Conservation (phyloP, 1,140 invertebrate species). For the Drosophila nigrodunni region DNA sequence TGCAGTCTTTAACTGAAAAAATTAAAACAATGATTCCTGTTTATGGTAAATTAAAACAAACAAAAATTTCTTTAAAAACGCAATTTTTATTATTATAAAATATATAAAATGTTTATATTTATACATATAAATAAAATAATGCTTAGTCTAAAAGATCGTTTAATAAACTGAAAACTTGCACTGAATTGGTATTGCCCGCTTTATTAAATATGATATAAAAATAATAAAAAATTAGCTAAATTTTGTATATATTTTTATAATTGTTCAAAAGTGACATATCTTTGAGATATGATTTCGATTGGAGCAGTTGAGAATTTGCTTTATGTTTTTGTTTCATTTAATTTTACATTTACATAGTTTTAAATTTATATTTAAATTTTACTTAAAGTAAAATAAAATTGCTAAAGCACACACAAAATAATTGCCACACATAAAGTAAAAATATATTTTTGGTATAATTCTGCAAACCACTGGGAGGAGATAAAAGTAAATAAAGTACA, state of each 20-base stretch:
- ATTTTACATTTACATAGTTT: conserved; percentile 7
- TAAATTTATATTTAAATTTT: conserved; percentile 64
- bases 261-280: conserved; percentile 33
- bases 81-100: conserved; percentile 83
- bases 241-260: conserved; percentile 50
- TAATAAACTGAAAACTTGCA: conserved; percentile 78
- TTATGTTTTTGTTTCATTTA: conserved; percentile 22
- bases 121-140: conserved; percentile 81
- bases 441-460: conserved; percentile 84
- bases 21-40: conserved; percentile 6
- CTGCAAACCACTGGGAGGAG: conserved; percentile 80
- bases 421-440: conserved; percentile 81
- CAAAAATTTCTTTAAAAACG: conserved; percentile 61
- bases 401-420: conserved; percentile 75
- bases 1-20: conserved; percentile 21
- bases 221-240: conserved; percentile 75
- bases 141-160: conserved; percentile 75
- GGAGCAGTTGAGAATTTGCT: conserved; percentile 45
- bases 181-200: conserved; percentile 60
- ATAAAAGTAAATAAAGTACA: conserved; percentile 47
- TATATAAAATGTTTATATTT: conserved; percentile 77
- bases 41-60: conserved; percentile 7
- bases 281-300: conserved; percentile 50
- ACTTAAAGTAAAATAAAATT: conserved; percentile 82
- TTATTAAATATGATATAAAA: conserved; percentile 42